A percentile compares a stretch with the other conserved stretches of the same genome.
These are phyloP conservation scores for Sogatella furcifera DNA, from an alignment of 1,140 invertebrate species.

Conservation along the genomic window DNA sequence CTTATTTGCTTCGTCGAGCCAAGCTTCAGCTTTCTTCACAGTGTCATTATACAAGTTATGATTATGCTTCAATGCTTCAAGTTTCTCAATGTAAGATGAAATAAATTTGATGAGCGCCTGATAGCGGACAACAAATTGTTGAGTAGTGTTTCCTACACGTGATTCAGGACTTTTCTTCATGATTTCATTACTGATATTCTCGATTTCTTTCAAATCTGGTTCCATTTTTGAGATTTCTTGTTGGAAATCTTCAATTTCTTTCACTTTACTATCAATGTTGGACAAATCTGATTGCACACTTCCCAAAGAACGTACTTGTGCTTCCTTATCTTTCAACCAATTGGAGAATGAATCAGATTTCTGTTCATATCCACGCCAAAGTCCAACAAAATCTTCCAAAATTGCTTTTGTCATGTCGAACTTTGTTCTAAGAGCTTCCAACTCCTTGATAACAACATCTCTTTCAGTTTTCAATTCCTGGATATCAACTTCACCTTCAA, in stretches of 20 bases:
- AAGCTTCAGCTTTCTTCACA: slow-evolving; percentile 59
- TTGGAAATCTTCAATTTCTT: slow-evolving; percentile 50
- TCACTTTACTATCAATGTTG: slow-evolving; percentile 58
- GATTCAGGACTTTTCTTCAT: slow-evolving; percentile 67
- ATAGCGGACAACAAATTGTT: slow-evolving; percentile 63
- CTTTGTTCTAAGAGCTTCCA: slow-evolving; percentile 52
- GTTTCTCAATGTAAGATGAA: slow-evolving; percentile 13
- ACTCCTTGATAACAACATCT: slow-evolving; percentile 50
- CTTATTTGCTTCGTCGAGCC: slow-evolving; percentile 62
- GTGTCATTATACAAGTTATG: slow-evolving; percentile 45
- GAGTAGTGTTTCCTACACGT: slow-evolving; percentile 64
- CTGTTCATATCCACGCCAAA: slow-evolving; percentile 70
- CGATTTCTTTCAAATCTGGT: slow-evolving; percentile 52
- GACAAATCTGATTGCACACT: slow-evolving; percentile 54
- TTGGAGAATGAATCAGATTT: slow-evolving; percentile 53
- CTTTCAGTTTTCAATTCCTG: slow-evolving; percentile 49
- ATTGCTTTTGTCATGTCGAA: slow-evolving; percentile 55
- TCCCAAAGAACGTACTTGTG: slow-evolving; percentile 60
- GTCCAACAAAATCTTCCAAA: slow-evolving; percentile 57
- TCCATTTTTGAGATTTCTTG: slow-evolving; percentile 50
- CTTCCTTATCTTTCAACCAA: slow-evolving; percentile 83
- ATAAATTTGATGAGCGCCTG: slow-evolving; percentile 63
- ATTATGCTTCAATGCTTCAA: slow-evolving; percentile 17
- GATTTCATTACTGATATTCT: slow-evolving; percentile 56
- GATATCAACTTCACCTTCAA: slow-evolving; percentile 54